Evolutionary conservation across 1,140 invertebrate genomes (phyloP), one percentile per base, ranked within the genome.

Genomic region (Patella vulgata): DNA sequence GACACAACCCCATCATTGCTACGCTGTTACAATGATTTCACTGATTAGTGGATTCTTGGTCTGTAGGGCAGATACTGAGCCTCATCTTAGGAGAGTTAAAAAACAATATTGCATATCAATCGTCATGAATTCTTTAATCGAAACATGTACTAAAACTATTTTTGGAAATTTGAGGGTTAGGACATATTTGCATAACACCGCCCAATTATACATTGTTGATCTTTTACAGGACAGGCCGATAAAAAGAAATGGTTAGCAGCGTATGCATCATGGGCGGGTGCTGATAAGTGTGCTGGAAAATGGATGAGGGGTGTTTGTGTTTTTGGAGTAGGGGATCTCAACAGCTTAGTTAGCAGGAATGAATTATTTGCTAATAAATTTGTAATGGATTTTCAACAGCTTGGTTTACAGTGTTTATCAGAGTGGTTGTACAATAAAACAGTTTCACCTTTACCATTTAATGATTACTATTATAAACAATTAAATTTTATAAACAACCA

Each of bases 321-420:
- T 28, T 79, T 78, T 64, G 75, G 77, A 12, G 60, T 74, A 1
- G 74, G 70, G 25, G 79, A 83, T 59, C 58, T 83, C 0, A 68
- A 70, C 0, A 48, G 63, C 27, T 62, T 82, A 0, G 50, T 74
- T 0, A 57, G 48, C 1, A 57, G 71, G 27, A 63, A 65, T 33
- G 75, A 81, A 54, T 54, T 82, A 11, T 82, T 82, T 61, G 79
- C 68, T 21, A 82, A 82, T 66, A 82, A 82, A 55, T 80, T 82
- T 61, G 77, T 78, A 50, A 21, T 62, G 14, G 60, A 75, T 30
- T 75, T 68, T 68, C 70, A 84, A 46, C 77, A 71, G 0, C 46
- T 71, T 21, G 70, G 75, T 2, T 57, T 81, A 4, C 65, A 80
- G 42, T 84, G 83, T 71, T 50, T 83, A 43, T 76, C 80, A 64